Base-by-base conservation (phyloP, 1,140 invertebrate species). In the Fopius arisanus region DNA sequence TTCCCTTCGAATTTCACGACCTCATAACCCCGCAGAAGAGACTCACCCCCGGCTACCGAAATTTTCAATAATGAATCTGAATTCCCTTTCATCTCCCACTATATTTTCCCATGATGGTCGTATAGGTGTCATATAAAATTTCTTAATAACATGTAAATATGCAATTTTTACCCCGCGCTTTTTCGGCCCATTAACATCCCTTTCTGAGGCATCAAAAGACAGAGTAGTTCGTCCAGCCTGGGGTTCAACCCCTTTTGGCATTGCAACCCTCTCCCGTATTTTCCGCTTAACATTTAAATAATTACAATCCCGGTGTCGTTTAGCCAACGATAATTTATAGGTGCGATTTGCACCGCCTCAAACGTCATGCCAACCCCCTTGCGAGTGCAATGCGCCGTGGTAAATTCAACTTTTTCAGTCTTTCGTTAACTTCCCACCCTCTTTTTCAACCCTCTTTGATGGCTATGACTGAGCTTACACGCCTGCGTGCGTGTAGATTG, bases 281-380 rank as follows among this genome's bases (percentile, higher is more conserved):
- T 81, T 77, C 80, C 79, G 80, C 71, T 82, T 63, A 37, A 78
- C 80, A 84, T 84, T 84, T 85, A 85, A 85, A 85, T 85, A 84
- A 85, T 84, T 83, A 82, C 82, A 81, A 82, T 80, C 77, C 81
- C 77, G 73, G 77, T 70, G 74, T 75, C 82, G 79, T 80, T 83
- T 82, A 81, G 75, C 75, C 67, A 70, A 67, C 72, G 81, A 82
- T 85, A 85, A 85, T 85, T 85, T 85, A 85, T 84, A 82, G 82
- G 73, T 75, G 33, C 78, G 75, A 81, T 81, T 82, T 77, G 78
- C 62, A 70, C 5, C 81, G 82, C 77, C 77, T 51, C 66, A 65
- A 40, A 33, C 40, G 43, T 67, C 48, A 43, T 68, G 43, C 28
- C 73, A 33, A 41, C 33, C 48, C 67, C 54, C 26, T 28, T 40